A percentile compares a stretch with the other conserved stretches of the same genome.
These are phyloP conservation scores for Mythimna ferrago DNA, from an alignment of 2,888 invertebrate species.

Conservation along the genomic window DNA sequence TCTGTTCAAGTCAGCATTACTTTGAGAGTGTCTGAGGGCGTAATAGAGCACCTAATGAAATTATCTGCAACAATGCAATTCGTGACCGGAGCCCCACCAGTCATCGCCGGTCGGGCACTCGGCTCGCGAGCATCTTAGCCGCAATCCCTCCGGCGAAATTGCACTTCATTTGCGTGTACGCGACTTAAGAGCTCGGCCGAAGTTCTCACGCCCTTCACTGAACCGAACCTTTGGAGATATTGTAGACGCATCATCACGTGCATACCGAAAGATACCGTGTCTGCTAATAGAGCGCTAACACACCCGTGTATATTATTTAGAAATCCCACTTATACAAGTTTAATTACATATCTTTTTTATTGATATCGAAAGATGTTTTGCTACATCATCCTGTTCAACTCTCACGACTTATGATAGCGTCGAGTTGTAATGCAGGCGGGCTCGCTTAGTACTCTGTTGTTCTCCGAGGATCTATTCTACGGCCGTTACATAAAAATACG, in stretches of 20 bases:
- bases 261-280: slow-evolving; percentile 63
- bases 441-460: slow-evolving; percentile 76
- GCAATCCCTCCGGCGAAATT: slow-evolving; percentile 82
- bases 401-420: slow-evolving; percentile 74
- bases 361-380: slow-evolving; percentile 74
- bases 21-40: slow-evolving; percentile 61
- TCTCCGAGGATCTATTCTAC: slow-evolving; percentile 62
- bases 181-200: slow-evolving; percentile 74
- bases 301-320: slow-evolving; percentile 74
- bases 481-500: slow-evolving; percentile 82
- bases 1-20: slow-evolving; percentile 39
- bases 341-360: slow-evolving; percentile 76
- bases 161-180: slow-evolving; percentile 86
- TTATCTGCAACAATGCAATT: slow-evolving; percentile 83
- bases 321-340: slow-evolving; percentile 70
- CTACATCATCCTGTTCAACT: slow-evolving; percentile 78
- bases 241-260: slow-evolving; percentile 68
- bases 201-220: slow-evolving; percentile 82
- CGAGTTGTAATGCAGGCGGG: slow-evolving; percentile 76
- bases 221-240: slow-evolving; percentile 69
- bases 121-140: slow-evolving; percentile 75
- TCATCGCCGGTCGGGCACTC: slow-evolving; percentile 64
- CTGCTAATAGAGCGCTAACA: slow-evolving; percentile 75
- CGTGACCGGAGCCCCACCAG: slow-evolving; percentile 74
- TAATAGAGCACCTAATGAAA: slow-evolving; percentile 76